Evolutionary conservation across 2,888 invertebrate species (phyloP), one percentile per base, ranked within the genome.

Genomic region (Sphecodes monilicornis): DNA sequence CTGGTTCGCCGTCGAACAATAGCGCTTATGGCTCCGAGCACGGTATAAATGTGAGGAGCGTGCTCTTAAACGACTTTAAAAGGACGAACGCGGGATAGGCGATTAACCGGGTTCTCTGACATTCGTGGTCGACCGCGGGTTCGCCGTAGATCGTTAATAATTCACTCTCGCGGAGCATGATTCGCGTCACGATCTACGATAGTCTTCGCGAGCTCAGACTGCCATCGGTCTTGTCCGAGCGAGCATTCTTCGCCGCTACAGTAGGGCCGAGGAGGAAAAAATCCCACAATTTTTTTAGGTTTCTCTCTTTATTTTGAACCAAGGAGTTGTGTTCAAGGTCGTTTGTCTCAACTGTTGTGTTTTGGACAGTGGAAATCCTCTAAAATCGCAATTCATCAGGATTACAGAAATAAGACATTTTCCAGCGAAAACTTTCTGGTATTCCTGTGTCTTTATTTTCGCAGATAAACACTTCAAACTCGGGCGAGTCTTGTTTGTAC

Each of bases 91-190:
- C 66, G 68, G 73, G 76, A 71, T 80, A 32, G 70, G 11, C 78
- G 73, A 75, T 85, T 41, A 64, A 69, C n/a, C 50, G 32, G 41
- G 57, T 71, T 57, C 54, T 75, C 68, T 16, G 78, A 41, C 84
- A 68, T 78, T 82, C 82, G 36, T 41, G 68, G 64, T 41, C 68
- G 46, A 29, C 70, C 39, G 68, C 66, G 39, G 54, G 76, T 84
- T 77, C 72, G 46, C 43, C 64, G 76, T 71, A 60, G 68, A 75
- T 87, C 66, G 73, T 89, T 89, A 82, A 75, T 82, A 79, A 89
- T 89, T 57, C 87, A 82, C 81, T 84, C 84, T 72, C 78, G 80
- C 66, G 32, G 75, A 73, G 77, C 78, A 85, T 89, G 89, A 89
- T 87, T 84, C 89, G 89, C 78, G 73, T 84, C 50, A 80, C 82